These are phyloP conservation scores for Sitta carolinensis DNA, from an alignment of 2,797 vertebrate genomes.

Conservation along the genomic window DNA sequence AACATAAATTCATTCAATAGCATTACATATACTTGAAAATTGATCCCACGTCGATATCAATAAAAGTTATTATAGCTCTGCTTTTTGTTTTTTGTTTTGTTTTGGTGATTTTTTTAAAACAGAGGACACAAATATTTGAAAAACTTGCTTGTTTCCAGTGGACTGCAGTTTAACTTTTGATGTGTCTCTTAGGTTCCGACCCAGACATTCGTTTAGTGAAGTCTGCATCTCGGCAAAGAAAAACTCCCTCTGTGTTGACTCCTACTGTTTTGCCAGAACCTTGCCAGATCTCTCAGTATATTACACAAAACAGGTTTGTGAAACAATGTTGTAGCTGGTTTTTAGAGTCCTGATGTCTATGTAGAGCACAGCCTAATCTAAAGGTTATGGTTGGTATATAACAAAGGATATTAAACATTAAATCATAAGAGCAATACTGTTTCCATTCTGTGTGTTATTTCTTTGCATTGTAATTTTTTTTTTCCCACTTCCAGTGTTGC, in stretches of 20 bases:
- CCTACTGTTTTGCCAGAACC: constrained; percentile 56
- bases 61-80: background rate
- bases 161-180: background rate
- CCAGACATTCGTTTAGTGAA: constrained; percentile 44
- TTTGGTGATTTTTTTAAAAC: background rate
- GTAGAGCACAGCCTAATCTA: background rate
- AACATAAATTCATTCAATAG: background rate
- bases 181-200: constrained; percentile 65
- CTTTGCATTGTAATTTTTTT: background rate
- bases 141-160: background rate
- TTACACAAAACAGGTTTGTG: constrained; percentile 68
- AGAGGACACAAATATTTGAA: background rate
- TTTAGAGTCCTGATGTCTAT: background rate
- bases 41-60: background rate
- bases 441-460: background rate
- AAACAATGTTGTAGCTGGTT: background rate
- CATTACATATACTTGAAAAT: background rate
- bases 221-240: constrained; percentile 56
- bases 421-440: background rate
- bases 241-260: background rate
- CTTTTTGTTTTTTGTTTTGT: background rate
- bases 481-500: background rate
- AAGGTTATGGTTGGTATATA: background rate
- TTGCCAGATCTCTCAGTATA: constrained; percentile 44
- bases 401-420: background rate